Evolutionary conservation across 2,797 vertebrate genomes (phyloP), one percentile per base, ranked within the genome.

Genomic region (Jordanella pulchra): DNA sequence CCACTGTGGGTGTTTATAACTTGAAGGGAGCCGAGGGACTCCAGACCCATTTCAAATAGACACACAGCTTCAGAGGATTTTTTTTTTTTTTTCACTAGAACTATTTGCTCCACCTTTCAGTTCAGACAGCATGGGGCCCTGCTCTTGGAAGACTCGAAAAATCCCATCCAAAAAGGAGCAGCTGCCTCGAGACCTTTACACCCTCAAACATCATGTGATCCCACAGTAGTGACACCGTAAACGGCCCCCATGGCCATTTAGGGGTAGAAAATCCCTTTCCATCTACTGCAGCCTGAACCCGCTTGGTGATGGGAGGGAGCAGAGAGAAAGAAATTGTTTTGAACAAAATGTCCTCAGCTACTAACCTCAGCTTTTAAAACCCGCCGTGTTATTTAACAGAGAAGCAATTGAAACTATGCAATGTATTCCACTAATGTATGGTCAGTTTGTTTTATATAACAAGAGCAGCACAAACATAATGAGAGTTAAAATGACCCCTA

Each of bases 1-100:
- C 87, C 86, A 87, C 89, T 89, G 89, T 89, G 89, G 91, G 89
- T 93, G 93, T 93, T 93, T 91, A 92, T 93, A 93, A 90, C 90
- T 89, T 80, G 84, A 83, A 91, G 89, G 87, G 89, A 89, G 87
- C 82, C 83, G 79, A 92, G 87, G 88, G 87, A 91, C 92, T 91
- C 89, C 83, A 91, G 89, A 84, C 89, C 81, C 80, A 87, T 90
- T 90, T 92, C 84, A 91, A 92, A 92, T 80, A 93, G 89, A 90
- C 87, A 87, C 85, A 89, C 84, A 89, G 88, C 87, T 91, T 88
- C 87, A 88, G 87, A 91, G 86, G 87, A 91, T 91, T 91, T 90
- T 45, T 56, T 27, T 56, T 67, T 64, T 48, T 67, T 71, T 76
- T 75, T 35, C 72, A 74, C 84, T 85, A 78, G 84, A 92, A 91